These are phyloP conservation scores for Drosophila gunungcola DNA, from an alignment of 1,140 invertebrate species.

Conservation along the genomic window DNA sequence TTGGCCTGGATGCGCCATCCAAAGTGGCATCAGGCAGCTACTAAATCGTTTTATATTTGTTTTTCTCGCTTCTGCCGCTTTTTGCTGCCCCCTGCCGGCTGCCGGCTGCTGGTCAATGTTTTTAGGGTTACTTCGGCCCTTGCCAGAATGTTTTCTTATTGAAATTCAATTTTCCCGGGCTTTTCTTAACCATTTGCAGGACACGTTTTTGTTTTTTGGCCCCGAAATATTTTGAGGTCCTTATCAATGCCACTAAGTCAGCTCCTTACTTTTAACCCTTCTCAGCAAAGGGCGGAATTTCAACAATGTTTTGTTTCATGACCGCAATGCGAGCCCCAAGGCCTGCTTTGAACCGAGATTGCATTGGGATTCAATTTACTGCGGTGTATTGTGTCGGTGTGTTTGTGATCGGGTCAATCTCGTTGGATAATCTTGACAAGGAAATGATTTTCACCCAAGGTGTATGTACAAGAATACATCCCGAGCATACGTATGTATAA, in stretches of 20 bases:
- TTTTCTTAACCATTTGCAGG: slow-evolving; percentile 35
- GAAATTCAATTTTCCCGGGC: slow-evolving; percentile 75
- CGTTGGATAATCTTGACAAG: slow-evolving; percentile 64
- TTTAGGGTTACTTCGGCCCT: slow-evolving; percentile 59
- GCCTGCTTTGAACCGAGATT: slow-evolving; percentile 45
- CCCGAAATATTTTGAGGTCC: slow-evolving; percentile 34
- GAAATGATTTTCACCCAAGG: slow-evolving; percentile 65
- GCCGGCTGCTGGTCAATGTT: slow-evolving; percentile 59
- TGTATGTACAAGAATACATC: slow-evolving; percentile 20
- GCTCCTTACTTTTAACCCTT: slow-evolving; percentile 67
- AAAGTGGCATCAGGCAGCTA: slow-evolving; percentile 67
- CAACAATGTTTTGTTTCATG: slow-evolving; percentile 65
- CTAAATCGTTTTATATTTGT: slow-evolving; percentile 82
- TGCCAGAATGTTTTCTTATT: slow-evolving; percentile 73
- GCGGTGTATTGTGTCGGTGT: slow-evolving; percentile 34
- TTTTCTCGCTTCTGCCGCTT: slow-evolving; percentile 57
- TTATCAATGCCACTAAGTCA: slow-evolving; percentile 65
- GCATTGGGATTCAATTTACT: slow-evolving; percentile 76
- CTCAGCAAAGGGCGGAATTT: slow-evolving; percentile 57
- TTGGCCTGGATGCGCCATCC: slow-evolving; percentile 59
- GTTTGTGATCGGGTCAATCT: slow-evolving; percentile 56
- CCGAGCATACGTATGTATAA: neutral
- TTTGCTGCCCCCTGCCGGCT: slow-evolving; percentile 6
- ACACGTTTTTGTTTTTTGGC: neutral
- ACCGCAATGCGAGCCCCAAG: slow-evolving; percentile 45